phyloP scores from a whole-genome alignment of 1,140 invertebrate genomes.

The Saccostrea echinata region DNA sequence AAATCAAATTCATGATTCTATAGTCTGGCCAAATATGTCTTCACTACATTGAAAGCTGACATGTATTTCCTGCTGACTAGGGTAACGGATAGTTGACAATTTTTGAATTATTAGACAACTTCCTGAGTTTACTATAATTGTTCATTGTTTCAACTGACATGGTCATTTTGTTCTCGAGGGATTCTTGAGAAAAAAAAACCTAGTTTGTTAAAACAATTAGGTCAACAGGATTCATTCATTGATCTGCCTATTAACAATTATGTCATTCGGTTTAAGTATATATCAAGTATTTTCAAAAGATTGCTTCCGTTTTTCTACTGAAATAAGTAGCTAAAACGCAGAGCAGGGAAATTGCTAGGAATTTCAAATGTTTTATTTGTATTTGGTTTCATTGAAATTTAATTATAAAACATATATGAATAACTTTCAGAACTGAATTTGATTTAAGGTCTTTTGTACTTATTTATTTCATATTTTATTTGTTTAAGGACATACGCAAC shows the following conservation, averaged over 20 bases:
- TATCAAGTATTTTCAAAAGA: not conserved
- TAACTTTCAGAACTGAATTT: not conserved
- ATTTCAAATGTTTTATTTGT: not conserved
- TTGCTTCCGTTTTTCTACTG: not conserved
- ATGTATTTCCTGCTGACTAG: not conserved
- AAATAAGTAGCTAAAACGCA: not conserved
- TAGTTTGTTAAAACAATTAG: not conserved
- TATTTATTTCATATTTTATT: not conserved
- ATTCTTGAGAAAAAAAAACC: not conserved
- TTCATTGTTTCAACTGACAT: not conserved
- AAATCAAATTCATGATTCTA: not conserved
- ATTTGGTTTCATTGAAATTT: not conserved
- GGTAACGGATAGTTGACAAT: not conserved
- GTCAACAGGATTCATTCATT: not conserved
- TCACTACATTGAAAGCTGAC: not conserved
- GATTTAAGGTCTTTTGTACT: not conserved
- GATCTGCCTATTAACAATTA: not conserved
- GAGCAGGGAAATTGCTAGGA: not conserved
- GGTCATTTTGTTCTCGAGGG: not conserved
- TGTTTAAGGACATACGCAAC: too few relatives aligned
- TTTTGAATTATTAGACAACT: not conserved
- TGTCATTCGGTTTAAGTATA: not conserved
- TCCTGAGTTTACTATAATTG: not conserved
- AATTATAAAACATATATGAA: not conserved
- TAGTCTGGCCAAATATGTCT: not conserved